Conservation (phyloP, 2,888 invertebrate genomes). For the Eupithecia exiguata region DNA sequence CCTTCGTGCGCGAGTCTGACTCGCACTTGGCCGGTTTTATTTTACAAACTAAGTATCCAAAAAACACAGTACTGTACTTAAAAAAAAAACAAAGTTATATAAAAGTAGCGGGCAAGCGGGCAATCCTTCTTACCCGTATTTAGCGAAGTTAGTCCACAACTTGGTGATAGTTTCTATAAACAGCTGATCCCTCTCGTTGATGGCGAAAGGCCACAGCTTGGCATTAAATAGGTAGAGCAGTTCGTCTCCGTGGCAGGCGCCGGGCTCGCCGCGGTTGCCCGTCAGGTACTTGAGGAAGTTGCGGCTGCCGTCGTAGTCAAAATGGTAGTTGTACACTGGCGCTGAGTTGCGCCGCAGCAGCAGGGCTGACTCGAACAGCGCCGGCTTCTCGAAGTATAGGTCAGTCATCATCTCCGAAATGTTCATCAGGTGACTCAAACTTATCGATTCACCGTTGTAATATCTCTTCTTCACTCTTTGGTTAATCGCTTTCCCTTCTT, state of each 20-base stretch:
- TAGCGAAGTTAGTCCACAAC: slow-evolving; percentile 77
- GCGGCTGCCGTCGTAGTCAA: slow-evolving; percentile 68
- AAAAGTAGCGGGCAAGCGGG: background rate
- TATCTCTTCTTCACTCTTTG: slow-evolving; percentile 69
- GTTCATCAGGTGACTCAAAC: slow-evolving; percentile 64
- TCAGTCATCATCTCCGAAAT: slow-evolving; percentile 68
- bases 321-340: slow-evolving; percentile 68
- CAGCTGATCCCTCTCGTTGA: slow-evolving; percentile 56
- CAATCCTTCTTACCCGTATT: slow-evolving; percentile 64
- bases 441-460: slow-evolving; percentile 72
- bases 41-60: too few species aligned
- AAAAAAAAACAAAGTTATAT: background rate
- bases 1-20: too few species aligned
- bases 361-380: slow-evolving; percentile 63
- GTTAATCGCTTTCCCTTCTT: slow-evolving; percentile 58
- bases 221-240: slow-evolving; percentile 69
- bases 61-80: background rate
- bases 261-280: slow-evolving; percentile 56
- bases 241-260: slow-evolving; percentile 75
- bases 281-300: slow-evolving; percentile 63
- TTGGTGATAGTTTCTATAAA: slow-evolving; percentile 67
- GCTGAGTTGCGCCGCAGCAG: slow-evolving; percentile 49
- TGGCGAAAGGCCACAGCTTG: slow-evolving; percentile 61
- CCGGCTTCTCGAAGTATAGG: slow-evolving; percentile 73
- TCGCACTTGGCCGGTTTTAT: too few species aligned